Base-by-base conservation (phyloP, 2,888 invertebrate species). In the Exocentrus adspersus region DNA sequence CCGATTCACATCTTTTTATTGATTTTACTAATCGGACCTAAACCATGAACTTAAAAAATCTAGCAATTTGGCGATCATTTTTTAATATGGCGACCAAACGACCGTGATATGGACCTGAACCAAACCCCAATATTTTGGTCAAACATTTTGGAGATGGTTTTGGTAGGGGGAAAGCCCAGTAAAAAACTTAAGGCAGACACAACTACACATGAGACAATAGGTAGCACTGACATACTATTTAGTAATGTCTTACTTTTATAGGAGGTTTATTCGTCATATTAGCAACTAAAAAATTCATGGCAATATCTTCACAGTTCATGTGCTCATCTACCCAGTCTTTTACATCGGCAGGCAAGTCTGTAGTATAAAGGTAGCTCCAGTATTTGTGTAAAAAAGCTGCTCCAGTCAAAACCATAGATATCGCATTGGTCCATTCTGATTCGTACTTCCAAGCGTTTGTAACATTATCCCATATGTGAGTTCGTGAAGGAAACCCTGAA, bases 301-400 rank as follows among this genome's bases (percentile, higher is more conserved):
- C 97, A 73, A 98, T 96, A 79, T 98, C 97, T 82, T 98, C 98
- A 80, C 97, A 98, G 83, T 98, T 98, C 93, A 97, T 97, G 78
- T 94, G 92, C 12, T 93, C 91, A 80, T 98, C 97, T 0, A 97
- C 97, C 94, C 94, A 97, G 58, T 89, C 86, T 64, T 92, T 90
- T 43, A 97, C 91, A 74, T 91, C 89, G 0, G 88, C 87, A 0
- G 97, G 95, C 92, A 98, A 91, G 43, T 89, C 87, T 74, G 92
- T 89, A 16, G 96, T 95, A 81, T 97, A 98, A 84, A 96, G 89
- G 84, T 94, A 94, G 78, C 93, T 95, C 94, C 96, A 98, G 79
- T 92, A 93, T 87, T 97, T 97, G 81, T 98, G 97, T 83, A 97
- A 93, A 84, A 97, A 98, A 54, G 97, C 97, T 10, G 97, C 97